Conservation (phyloP, 2,797 vertebrate species). For the Myotis findleyi region DNA sequence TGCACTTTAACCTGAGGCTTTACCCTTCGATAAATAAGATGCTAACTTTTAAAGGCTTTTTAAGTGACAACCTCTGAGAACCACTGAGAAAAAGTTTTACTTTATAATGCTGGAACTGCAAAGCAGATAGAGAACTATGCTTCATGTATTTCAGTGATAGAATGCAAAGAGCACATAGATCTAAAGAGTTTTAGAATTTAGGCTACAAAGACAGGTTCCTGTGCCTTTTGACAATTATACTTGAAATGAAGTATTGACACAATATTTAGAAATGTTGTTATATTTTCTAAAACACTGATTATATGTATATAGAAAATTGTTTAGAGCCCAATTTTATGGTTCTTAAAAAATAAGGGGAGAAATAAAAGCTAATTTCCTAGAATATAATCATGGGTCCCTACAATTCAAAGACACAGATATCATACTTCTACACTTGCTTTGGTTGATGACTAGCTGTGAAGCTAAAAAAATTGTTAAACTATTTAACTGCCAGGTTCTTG, state of each 20-base stretch:
- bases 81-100: slow-evolving; percentile 41
- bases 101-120: slow-evolving; percentile 25
- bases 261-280: slow-evolving; percentile 6
- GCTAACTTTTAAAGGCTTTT: slow-evolving; percentile 54
- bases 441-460: background rate
- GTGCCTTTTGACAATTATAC: slow-evolving; percentile 46
- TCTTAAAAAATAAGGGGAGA: background rate
- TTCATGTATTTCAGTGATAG: background rate
- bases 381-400: background rate
- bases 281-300: slow-evolving; percentile 21
- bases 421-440: background rate
- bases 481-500: background rate
- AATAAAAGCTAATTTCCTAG: background rate
- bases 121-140: slow-evolving; percentile 37
- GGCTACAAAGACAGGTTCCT: background rate
- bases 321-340: background rate
- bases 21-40: slow-evolving; percentile 47
- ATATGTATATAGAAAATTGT: background rate
- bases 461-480: background rate
- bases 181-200: background rate
- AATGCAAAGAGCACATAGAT: background rate
- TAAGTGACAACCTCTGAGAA: background rate
- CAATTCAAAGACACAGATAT: slow-evolving; percentile 16
- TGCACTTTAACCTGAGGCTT: slow-evolving; percentile 48
- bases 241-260: background rate